Conservation (phyloP, 2,888 invertebrate genomes). For the Agrochola litura region DNA sequence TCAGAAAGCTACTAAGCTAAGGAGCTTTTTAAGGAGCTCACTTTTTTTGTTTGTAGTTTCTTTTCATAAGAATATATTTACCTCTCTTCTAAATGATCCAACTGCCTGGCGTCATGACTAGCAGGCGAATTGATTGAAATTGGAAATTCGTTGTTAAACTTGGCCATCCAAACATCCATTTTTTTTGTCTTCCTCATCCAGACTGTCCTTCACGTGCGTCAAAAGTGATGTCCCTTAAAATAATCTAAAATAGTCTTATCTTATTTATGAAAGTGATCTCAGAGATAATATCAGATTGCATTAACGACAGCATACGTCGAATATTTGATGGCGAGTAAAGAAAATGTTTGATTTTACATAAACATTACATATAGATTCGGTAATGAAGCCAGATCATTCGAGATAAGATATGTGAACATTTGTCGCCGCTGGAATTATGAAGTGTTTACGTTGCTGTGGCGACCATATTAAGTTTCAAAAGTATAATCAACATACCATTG, state of each 20-base stretch:
- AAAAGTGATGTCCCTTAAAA: constrained; percentile 7
- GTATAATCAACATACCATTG: constrained; percentile 3
- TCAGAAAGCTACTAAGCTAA: too few relatives aligned
- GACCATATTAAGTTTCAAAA: constrained; percentile 11
- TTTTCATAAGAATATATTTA: background rate
- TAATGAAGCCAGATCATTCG: constrained; percentile 26
- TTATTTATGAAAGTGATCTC: constrained; percentile 20
- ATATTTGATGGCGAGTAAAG: constrained; percentile 9
- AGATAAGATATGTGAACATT: constrained; percentile 23
- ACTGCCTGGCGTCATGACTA: background rate
- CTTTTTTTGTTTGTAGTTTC: background rate
- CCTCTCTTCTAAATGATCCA: background rate
- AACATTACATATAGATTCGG: constrained; percentile 23
- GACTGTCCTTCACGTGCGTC: background rate
- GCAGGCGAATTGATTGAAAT: background rate
- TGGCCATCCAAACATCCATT: background rate
- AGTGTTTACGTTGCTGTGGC: constrained; percentile 9
- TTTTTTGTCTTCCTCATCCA: background rate
- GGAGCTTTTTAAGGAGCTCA: background rate
- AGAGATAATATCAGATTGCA: constrained; percentile 24
- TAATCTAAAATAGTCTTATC: background rate
- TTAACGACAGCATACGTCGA: constrained; percentile 12
- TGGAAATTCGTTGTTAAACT: background rate
- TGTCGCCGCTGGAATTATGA: constrained; percentile 7
- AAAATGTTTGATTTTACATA: constrained; percentile 39